Evolutionary conservation across 92 coral and sea anemone species (phyloP).

Genomic region (Nematostella vectensis): DNA sequence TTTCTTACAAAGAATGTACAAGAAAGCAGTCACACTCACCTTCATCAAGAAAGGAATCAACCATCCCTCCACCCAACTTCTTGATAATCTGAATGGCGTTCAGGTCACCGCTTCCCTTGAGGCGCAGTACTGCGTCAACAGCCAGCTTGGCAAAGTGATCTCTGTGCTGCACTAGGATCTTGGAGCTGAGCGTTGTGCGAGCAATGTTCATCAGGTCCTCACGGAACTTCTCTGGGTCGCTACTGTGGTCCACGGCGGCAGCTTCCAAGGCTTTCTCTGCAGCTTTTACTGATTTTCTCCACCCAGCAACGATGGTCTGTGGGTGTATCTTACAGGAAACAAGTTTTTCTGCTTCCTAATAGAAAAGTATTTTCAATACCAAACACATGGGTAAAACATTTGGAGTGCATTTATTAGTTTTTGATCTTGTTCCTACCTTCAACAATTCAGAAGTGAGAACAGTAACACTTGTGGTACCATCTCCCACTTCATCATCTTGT

Average conservation of each 20-base stretch:
- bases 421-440: too few species aligned
- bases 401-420: too few species aligned
- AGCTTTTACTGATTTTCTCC: constrained; percentile 87
- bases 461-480: constrained; percentile 98
- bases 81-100: constrained; percentile 97
- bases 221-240: constrained; percentile 62
- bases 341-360: constrained; percentile 93
- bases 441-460: constrained; percentile 92
- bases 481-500: constrained; percentile 99
- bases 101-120: constrained; percentile 92
- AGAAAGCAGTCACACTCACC: constrained; percentile 28
- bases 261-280: constrained; percentile 81
- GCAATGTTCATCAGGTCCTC: constrained; percentile 98
- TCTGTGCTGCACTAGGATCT: constrained; percentile 87
- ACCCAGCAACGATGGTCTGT: constrained; percentile 88
- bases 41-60: constrained; percentile 94
- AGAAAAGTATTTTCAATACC: background rate
- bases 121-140: constrained; percentile 90
- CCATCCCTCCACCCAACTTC: constrained; percentile 96
- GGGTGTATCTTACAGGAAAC: constrained; percentile 85
- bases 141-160: constrained; percentile 95
- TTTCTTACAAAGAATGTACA: too few species aligned
- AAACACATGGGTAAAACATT: background rate
- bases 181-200: constrained; percentile 93
- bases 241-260: constrained; percentile 83